phyloP scores from a whole-genome alignment of 2,797 vertebrate species.

The Periparus ater region DNA sequence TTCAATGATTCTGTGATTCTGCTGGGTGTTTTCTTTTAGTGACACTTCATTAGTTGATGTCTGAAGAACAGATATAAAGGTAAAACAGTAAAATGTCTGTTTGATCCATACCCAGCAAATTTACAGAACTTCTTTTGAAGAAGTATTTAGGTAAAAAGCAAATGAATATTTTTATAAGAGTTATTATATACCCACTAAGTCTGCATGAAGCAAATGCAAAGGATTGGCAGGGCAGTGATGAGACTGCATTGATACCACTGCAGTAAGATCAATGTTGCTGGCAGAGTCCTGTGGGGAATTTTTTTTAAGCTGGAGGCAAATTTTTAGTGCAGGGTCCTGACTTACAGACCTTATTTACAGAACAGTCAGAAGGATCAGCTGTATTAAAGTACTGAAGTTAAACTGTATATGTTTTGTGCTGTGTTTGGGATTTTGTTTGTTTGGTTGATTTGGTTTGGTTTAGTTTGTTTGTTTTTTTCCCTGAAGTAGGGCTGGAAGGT shows the following conservation, averaged over 20 bases:
- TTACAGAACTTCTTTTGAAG: background rate
- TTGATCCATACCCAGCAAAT: background rate
- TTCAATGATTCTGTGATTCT: background rate
- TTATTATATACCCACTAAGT: background rate
- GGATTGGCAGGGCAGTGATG: background rate
- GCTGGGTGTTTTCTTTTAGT: background rate
- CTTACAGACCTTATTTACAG: background rate
- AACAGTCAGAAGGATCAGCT: background rate
- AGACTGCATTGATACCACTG: background rate
- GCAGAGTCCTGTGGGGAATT: background rate
- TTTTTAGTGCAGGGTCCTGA: background rate
- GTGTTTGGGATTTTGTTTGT: background rate
- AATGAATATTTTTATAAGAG: background rate
- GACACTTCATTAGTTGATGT: background rate
- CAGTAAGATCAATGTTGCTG: slow-evolving; percentile 36
- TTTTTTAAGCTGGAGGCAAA: background rate
- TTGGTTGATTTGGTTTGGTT: background rate
- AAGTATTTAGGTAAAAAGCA: background rate
- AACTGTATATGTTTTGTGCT: background rate
- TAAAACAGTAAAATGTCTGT: background rate
- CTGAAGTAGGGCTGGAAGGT: background rate
- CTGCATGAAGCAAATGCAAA: background rate
- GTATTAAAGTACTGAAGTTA: background rate
- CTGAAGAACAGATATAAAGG: background rate
- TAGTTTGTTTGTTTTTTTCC: background rate